Evolutionary conservation across 2,888 invertebrate species (phyloP).

Genomic region (Pammene fasciana): DNA sequence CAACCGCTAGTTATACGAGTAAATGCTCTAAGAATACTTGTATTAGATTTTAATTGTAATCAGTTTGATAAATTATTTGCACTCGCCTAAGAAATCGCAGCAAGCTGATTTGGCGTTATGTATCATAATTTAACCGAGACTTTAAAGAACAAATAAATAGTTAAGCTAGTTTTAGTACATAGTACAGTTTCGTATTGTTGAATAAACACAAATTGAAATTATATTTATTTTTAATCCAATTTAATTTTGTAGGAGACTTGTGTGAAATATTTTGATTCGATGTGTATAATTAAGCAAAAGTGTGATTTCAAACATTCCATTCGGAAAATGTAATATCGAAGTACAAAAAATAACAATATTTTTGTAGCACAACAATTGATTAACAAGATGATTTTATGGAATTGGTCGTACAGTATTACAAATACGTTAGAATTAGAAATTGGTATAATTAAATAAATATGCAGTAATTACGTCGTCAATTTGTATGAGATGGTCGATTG

Average conservation of each 20-base stretch:
- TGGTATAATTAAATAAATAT: slow-evolving; percentile 47
- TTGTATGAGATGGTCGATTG: slow-evolving; percentile 59
- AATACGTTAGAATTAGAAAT: slow-evolving; percentile 68
- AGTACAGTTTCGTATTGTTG: slow-evolving; percentile 61
- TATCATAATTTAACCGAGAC: slow-evolving; percentile 67
- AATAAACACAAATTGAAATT: slow-evolving; percentile 60
- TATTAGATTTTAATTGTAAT: slow-evolving; percentile 26
- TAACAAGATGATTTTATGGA: slow-evolving; percentile 63
- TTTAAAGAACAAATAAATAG: slow-evolving; percentile 71
- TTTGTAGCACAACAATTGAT: slow-evolving; percentile 73
- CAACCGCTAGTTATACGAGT: slow-evolving; percentile 16
- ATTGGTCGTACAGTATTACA: slow-evolving; percentile 78
- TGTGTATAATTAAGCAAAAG: slow-evolving; percentile 67
- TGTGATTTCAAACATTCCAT: slow-evolving; percentile 81
- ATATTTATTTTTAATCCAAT: slow-evolving; percentile 71
- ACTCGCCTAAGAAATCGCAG: slow-evolving; percentile 19
- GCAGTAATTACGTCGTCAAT: slow-evolving; percentile 63
- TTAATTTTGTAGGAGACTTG: slow-evolving; percentile 62
- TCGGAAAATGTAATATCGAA: slow-evolving; percentile 76
- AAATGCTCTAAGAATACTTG: slow-evolving; percentile 29
- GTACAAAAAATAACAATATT: slow-evolving; percentile 82
- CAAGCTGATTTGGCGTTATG: slow-evolving; percentile 49
- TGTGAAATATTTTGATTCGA: slow-evolving; percentile 57
- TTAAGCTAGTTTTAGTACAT: slow-evolving; percentile 63
- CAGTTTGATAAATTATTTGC: slow-evolving; percentile 31